phyloP scores from a whole-genome alignment of 2,113 vertebrate genomes.

The Labeo rohita region DNA sequence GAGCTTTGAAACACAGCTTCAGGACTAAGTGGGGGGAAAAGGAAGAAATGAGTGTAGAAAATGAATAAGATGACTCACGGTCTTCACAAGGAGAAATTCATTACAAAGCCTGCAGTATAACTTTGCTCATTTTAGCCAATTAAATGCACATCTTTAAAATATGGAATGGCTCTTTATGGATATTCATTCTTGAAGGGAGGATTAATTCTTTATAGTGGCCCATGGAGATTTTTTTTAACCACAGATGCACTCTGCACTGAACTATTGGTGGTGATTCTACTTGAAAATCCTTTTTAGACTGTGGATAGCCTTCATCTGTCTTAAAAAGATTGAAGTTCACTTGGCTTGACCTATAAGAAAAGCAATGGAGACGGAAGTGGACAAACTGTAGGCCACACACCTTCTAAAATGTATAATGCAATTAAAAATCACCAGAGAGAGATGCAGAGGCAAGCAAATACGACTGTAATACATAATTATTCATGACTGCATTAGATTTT shows the following conservation, averaged over 20 bases:
- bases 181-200: constrained; percentile 41
- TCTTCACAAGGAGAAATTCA: constrained; percentile 52
- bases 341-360: neutral
- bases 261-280: neutral
- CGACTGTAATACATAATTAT: constrained; percentile 1
- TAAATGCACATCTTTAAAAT: constrained; percentile 59
- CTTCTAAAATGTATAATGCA: neutral
- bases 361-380: neutral
- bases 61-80: neutral
- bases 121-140: constrained; percentile 58
- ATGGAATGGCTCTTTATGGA: constrained; percentile 37
- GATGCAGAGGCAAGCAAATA: neutral
- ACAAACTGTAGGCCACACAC: neutral
- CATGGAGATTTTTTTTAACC: neutral
- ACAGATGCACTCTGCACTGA: neutral
- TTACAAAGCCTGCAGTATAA: constrained; percentile 48
- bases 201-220: constrained; percentile 52
- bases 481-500: constrained; percentile 12
- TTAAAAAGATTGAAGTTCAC: neutral
- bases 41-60: neutral
- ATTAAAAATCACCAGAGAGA: neutral
- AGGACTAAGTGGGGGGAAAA: constrained; percentile 2
- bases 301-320: neutral
- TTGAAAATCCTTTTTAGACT: neutral
- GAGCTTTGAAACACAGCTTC: constrained; percentile 38